Evolutionary conservation across 2,113 vertebrate species (phyloP).

Genomic region (Anguilla rostrata): DNA sequence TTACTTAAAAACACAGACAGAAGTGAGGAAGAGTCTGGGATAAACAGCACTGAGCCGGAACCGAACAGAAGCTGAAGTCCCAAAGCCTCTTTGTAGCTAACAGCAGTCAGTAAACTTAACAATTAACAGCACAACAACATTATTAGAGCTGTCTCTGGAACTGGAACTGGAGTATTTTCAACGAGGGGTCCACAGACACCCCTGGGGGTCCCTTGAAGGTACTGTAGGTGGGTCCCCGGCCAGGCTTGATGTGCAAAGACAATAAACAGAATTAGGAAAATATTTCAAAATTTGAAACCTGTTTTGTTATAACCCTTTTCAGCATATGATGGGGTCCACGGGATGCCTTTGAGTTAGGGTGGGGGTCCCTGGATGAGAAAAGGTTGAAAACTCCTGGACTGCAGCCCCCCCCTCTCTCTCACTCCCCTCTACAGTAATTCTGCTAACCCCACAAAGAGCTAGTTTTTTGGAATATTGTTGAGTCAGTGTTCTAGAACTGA

Average conservation of each 20-base stretch:
- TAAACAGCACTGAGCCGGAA: background rate
- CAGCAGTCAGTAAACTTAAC: background rate
- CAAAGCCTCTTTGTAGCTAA: background rate
- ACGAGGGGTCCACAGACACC: background rate
- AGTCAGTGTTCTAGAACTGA: no score
- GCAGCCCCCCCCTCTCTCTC: no score
- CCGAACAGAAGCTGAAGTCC: background rate
- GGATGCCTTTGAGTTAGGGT: no score
- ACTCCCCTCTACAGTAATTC: no score
- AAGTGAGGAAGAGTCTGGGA: no score
- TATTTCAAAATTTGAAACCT: background rate
- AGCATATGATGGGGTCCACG: no score
- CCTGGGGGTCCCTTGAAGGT: background rate
- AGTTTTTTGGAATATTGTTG: no score
- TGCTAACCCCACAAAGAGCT: no score
- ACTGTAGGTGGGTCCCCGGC: background rate
- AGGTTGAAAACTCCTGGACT: no score
- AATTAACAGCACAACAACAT: background rate
- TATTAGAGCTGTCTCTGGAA: conserved; percentile 25
- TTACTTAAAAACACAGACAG: no score
- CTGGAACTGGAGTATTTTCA: conserved; percentile 15
- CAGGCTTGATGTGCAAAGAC: background rate
- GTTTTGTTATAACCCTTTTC: background rate
- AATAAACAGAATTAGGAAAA: background rate
- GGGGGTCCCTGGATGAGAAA: no score